A percentile compares a stretch with the other conserved stretches of the same genome.
These are phyloP conservation scores for Pandemis corylana DNA, from an alignment of 2,888 invertebrate genomes.

Conservation along the genomic window DNA sequence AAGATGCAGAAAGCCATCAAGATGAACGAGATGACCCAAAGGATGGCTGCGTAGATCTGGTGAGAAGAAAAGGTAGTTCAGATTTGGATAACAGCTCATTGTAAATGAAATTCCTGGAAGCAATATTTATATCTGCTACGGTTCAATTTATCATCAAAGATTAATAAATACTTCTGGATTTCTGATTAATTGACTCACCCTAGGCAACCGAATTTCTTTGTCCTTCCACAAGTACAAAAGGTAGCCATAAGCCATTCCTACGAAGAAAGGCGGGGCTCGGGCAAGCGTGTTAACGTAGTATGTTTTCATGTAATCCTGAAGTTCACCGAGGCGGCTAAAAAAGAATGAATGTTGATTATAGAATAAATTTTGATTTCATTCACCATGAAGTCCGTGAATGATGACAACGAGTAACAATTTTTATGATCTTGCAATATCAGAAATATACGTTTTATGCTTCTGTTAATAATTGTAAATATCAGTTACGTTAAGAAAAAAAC, in stretches of 20 bases:
- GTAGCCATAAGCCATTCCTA: slow-evolving; percentile 68
- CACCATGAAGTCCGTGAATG: no score
- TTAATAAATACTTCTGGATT: not conserved
- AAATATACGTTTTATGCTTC: no score
- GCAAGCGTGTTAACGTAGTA: slow-evolving; percentile 67
- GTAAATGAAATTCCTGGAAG: no score
- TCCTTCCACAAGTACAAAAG: slow-evolving; percentile 58
- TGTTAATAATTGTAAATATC: no score
- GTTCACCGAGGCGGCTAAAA: slow-evolving; percentile 51
- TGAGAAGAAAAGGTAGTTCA: slow-evolving; percentile 37
- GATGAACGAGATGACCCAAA: slow-evolving; percentile 57
- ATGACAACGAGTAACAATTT: no score
- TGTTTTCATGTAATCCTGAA: slow-evolving; percentile 45
- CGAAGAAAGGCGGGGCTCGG: slow-evolving; percentile 65
- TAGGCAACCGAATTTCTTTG: slow-evolving; percentile 55
- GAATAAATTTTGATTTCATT: no score
- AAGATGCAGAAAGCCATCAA: slow-evolving; percentile 64
- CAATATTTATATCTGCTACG: no score
- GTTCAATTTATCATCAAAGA: no score
- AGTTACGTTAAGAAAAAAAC: slow-evolving; percentile 19
- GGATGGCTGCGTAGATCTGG: slow-evolving; percentile 53
- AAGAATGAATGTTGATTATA: not conserved
- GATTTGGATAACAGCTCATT: no score
- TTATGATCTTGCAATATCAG: no score
- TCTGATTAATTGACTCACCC: slow-evolving; percentile 47